Evolutionary conservation across 1,140 invertebrate species (phyloP).

Genomic region (Galendromus occidentalis): DNA sequence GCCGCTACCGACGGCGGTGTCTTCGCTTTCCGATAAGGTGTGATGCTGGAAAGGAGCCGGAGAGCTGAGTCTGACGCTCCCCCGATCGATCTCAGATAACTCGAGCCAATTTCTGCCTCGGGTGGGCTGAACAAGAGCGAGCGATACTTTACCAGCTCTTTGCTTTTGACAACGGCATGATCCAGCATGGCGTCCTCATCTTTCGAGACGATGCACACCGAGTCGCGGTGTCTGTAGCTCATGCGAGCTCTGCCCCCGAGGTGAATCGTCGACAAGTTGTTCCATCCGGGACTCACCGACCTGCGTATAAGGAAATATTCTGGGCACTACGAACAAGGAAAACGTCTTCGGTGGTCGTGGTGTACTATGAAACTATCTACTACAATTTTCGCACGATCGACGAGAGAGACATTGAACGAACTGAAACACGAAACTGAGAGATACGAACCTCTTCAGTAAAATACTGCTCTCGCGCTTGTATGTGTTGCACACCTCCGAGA

Average conservation of each 20-base stretch:
- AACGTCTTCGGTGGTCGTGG: not conserved
- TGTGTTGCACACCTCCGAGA: slow-evolving; percentile 6
- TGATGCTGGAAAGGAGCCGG: too few species aligned
- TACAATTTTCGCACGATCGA: not conserved
- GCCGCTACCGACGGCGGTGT: not conserved
- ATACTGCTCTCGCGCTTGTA: slow-evolving; percentile 2
- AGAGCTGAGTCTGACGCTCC: too few species aligned
- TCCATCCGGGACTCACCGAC: slow-evolving; percentile 2
- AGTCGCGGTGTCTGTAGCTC: not conserved
- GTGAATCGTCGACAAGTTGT: not conserved
- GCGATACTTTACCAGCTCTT: not conserved
- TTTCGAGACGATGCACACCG: slow-evolving; percentile 8
- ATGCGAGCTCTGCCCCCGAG: not conserved
- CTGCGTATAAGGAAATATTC: not conserved
- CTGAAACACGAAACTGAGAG: too few species aligned
- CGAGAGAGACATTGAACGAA: too few species aligned
- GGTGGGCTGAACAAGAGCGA: too few species aligned
- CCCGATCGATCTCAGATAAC: too few species aligned
- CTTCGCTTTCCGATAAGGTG: not conserved
- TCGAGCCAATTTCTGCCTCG: too few species aligned
- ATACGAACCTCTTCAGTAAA: not conserved
- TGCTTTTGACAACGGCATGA: not conserved
- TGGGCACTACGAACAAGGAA: not conserved
- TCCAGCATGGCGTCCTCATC: slow-evolving; percentile 5
- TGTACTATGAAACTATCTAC: not conserved